Conservation (phyloP, 1,140 invertebrate species). For the Penaeus chinensis region DNA sequence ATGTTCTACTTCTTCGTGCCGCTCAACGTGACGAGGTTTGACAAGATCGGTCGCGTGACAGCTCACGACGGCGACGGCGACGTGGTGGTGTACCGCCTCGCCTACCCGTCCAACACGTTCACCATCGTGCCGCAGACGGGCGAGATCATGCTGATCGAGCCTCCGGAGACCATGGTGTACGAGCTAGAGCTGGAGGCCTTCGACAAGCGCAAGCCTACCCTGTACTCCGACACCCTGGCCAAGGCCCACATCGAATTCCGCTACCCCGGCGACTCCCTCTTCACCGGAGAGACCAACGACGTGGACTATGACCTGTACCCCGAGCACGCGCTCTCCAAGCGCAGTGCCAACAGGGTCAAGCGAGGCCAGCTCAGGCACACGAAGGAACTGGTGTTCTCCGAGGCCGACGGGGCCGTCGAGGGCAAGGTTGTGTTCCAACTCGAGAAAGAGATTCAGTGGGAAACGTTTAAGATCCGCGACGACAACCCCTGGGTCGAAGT, state of each 20-base stretch:
- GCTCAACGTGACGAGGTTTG: conserved; percentile 78
- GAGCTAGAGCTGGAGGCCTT: conserved; percentile 82
- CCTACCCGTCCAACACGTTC: conserved; percentile 81
- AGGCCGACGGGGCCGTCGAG: conserved; percentile 88
- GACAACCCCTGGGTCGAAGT: conserved; percentile 95
- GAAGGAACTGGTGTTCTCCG: conserved; percentile 91
- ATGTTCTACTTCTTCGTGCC: conserved; percentile 82
- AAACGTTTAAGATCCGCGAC: conserved; percentile 92
- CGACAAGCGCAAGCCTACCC: conserved; percentile 80
- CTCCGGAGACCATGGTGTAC: conserved; percentile 64
- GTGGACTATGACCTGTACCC: conserved; percentile 63
- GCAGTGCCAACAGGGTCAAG: conserved; percentile 81
- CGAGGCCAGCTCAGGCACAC: conserved; percentile 86
- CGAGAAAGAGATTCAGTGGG: conserved; percentile 90
- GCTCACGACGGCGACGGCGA: conserved; percentile 89
- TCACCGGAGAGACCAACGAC: conserved; percentile 72
- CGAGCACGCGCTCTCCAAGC: conserved; percentile 70
- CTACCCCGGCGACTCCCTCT: conserved; percentile 69
- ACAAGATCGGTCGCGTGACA: conserved; percentile 82
- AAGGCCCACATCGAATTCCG: conserved; percentile 82
- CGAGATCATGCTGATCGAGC: conserved; percentile 81
- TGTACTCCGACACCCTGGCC: conserved; percentile 77
- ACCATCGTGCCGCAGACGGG: conserved; percentile 93
- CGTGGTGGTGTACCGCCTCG: conserved; percentile 83
- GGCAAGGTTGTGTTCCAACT: conserved; percentile 89